Base-by-base conservation (phyloP, 1,140 invertebrate species). In the Brachystomella parvula region DNA sequence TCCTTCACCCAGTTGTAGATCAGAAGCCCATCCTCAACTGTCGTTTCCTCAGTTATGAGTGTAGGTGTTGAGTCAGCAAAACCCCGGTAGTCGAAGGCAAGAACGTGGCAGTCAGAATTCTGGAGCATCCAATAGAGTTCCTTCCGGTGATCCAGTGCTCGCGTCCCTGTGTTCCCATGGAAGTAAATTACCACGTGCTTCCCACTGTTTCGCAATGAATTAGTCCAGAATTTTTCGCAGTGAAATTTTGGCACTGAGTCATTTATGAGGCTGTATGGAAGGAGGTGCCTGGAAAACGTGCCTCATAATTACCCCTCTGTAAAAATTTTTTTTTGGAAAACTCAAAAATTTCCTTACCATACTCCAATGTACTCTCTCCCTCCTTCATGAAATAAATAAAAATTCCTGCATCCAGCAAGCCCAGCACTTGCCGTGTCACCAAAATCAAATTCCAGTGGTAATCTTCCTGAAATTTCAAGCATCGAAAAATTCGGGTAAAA, bases 61-160 rank as follows among this genome's bases (percentile, higher is more conserved):
- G 85, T 81, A 53, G 77, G 75, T 44, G 84, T 85, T 0, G 92
- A 96, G 78, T 97, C 94, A 0, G 88, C 94, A 77, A 91, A 96
- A 68, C 90, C 91, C 81, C 92, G 81, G 78, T 97, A 97, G 78
- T 97, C 94, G 75, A 94, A 89, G 2, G 89, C 82, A 67, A 97
- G 81, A 3, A 96, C 84, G 80, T 97, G 93, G 75, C 86, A 94
- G 75, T 90, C 85, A 67, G 88, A 78, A 53, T 84, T 79, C 71
- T 87, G 64, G 19, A 97, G 81, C 32, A 94, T 76, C 77, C 90
- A 83, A 44, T 97, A 96, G 53, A 96, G 80, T 74, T 90, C 85
- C 29, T 91, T 78, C 59, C 94, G 81, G 77, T 95, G 91, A 0
- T 79, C 79, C 15, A 84, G 85, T 3, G 84, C 86, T 73, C 90